A percentile compares a stretch with the other conserved stretches of the same genome.
Evolutionary conservation across 64 coral and sea anemone species (phyloP).

Genomic region (Porites lutea): DNA sequence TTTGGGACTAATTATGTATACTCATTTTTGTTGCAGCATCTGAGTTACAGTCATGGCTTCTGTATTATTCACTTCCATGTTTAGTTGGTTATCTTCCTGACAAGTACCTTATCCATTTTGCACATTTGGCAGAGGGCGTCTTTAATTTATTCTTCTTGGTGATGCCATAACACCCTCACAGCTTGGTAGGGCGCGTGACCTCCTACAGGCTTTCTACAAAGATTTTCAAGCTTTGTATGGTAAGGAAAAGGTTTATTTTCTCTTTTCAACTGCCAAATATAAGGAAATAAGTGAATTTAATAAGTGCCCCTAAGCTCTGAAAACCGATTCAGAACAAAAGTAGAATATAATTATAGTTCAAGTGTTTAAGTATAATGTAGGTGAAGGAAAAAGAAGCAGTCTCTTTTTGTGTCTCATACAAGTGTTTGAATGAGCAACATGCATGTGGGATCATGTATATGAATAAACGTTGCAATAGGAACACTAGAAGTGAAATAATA

Average conservation of each 20-base stretch:
- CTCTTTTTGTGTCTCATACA: no score
- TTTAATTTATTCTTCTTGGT: slow-evolving; percentile 47
- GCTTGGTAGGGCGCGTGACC: not conserved
- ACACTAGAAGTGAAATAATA: no score
- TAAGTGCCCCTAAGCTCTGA: no score
- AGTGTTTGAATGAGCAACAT: no score
- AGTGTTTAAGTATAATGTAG: no score
- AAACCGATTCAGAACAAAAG: no score
- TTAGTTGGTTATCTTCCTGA: slow-evolving; percentile 46
- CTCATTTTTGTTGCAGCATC: slow-evolving; percentile 48
- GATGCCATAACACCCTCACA: not conserved
- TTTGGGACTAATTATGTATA: not conserved
- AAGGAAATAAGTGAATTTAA: no score
- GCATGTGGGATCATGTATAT: no score
- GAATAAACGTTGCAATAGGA: no score
- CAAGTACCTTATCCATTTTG: slow-evolving; percentile 36
- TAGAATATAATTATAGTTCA: no score
- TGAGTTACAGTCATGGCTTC: slow-evolving; percentile 59
- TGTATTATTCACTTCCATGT: slow-evolving; percentile 61
- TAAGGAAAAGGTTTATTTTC: slow-evolving; percentile 2
- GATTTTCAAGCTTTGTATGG: slow-evolving; percentile 24
- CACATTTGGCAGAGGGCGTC: slow-evolving; percentile 20
- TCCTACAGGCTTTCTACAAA: slow-evolving; percentile 21
- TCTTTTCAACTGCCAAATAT: no score
- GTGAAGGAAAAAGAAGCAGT: no score